A percentile compares a stretch with the other conserved stretches of the same genome.
Evolutionary conservation across 2,888 invertebrate genomes (phyloP).

Genomic region (Mimumesa dahlbomi): DNA sequence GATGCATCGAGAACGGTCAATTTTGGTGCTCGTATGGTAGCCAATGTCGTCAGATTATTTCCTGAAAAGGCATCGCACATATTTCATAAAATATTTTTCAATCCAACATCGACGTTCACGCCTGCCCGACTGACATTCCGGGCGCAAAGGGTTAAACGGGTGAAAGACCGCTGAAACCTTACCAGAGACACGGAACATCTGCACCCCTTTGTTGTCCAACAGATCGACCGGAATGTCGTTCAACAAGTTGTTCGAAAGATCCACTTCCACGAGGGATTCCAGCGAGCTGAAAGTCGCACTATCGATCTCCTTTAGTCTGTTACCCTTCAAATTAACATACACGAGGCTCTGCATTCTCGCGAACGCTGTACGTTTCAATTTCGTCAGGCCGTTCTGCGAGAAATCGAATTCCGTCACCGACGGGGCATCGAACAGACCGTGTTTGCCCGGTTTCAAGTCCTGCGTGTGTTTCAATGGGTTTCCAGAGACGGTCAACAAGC

Average conservation of each 20-base stretch:
- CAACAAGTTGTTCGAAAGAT: constrained; percentile 87
- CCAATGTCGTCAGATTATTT: constrained; percentile 85
- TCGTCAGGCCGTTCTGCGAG: constrained; percentile 86
- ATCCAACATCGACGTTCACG: no score
- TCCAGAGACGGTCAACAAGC: constrained; percentile 85
- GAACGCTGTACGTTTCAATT: constrained; percentile 85
- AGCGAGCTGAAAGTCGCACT: constrained; percentile 84
- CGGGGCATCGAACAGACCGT: constrained; percentile 83
- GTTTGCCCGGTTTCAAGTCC: constrained; percentile 70
- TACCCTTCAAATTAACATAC: constrained; percentile 86
- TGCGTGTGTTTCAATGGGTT: constrained; percentile 83
- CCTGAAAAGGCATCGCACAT: constrained; percentile 67
- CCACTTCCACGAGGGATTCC: constrained; percentile 86
- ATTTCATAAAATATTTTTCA: constrained; percentile 1
- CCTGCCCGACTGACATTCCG: no score
- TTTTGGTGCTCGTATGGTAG: constrained; percentile 84
- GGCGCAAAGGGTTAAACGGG: not conserved
- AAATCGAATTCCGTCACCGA: constrained; percentile 87
- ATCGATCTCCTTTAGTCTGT: constrained; percentile 84
- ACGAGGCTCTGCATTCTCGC: constrained; percentile 85
- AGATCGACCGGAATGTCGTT: constrained; percentile 84
- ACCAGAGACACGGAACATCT: constrained; percentile 82
- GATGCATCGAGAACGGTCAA: constrained; percentile 86
- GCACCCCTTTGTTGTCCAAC: constrained; percentile 85
- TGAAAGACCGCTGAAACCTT: constrained; percentile 20